Base-by-base conservation (phyloP, 2,888 invertebrate genomes). In the Parasteatoda lunata region DNA sequence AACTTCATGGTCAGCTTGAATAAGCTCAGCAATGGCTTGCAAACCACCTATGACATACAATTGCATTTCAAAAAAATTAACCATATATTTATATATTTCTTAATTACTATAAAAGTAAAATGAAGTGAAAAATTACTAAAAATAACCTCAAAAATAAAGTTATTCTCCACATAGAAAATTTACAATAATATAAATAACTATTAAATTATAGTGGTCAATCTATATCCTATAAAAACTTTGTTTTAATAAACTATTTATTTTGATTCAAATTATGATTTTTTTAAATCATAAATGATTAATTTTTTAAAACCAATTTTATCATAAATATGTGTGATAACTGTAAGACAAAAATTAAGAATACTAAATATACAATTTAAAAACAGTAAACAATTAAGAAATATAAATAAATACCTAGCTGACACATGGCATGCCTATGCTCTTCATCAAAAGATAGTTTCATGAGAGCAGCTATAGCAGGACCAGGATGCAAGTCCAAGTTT, bases 401-500 rank as follows among this genome's bases (percentile, higher is more conserved):
- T 69, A 68, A 65, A 51, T 64, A 66, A 89, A 84, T 89, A 93
- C 93, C 99, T 76, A 99, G 93, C 90, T 97, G 96, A 91, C 98
- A 98, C 93, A 99, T 98, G 0, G 98, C 97, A 92, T 97, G 97
- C n/a, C 99, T 94, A 91, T 98, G 98, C 90, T 98, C 97, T 92
- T 98, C 98, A 91, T 99, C 98, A 92, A 98, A 99, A 0, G 98
- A 98, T 45, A 98, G 93, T 91, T 98, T 98, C 97, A 99, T 98
- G 75, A 99, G 93, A 77, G 97, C 96, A 4, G 97, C 97, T 84
- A 98, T 96, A 69, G 97, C 96, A 89, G 96, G 95, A 89, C 96
- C 94, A 0, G 98, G 98, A 93, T 98, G 97, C 85, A 95, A 95
- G 89, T 96, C 96, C n/a, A 94, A 93, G 89, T 96, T 95, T 77